Percentiles rank a stretch among this genome's conserved stretches.
Evolutionary conservation across 2,113 vertebrate species (phyloP).

Genomic region (Pollimyrus isidori): DNA sequence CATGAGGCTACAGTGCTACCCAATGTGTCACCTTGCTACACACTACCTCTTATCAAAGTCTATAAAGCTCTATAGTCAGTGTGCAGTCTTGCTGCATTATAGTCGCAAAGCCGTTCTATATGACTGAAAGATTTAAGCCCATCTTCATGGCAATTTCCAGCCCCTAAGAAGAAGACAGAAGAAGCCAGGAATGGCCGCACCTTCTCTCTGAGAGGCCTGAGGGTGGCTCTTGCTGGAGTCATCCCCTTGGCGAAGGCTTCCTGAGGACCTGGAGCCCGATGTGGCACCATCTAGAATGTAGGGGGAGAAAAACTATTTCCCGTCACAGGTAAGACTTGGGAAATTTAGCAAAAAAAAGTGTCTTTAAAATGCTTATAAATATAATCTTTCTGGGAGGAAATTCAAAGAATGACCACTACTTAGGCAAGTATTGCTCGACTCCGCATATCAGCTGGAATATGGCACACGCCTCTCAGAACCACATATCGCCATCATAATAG

Average conservation of each 20-base stretch:
- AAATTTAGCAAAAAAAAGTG: neutral
- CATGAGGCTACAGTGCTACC: neutral
- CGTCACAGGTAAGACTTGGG: neutral
- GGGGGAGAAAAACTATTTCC: neutral
- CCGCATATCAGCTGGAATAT: neutral
- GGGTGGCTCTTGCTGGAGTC: constrained; percentile 75
- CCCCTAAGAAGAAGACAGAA: neutral
- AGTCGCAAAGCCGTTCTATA: neutral
- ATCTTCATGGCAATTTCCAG: neutral
- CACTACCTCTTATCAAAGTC: neutral
- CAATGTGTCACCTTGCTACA: neutral
- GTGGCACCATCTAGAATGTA: constrained; percentile 6
- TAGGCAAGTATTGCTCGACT: neutral
- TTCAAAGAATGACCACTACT: neutral
- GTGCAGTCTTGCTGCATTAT: neutral
- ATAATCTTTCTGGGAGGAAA: neutral
- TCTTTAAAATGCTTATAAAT: neutral
- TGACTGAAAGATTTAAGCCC: neutral
- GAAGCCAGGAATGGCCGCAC: constrained; percentile 45
- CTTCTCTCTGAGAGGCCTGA: constrained; percentile 69
- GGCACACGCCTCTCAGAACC: neutral
- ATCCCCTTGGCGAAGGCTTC: constrained; percentile 72
- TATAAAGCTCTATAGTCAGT: neutral
- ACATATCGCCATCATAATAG: neutral
- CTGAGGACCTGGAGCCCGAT: constrained; percentile 63